Evolutionary conservation across 1,140 invertebrate genomes (phyloP).

Genomic region (Nebria ingens): DNA sequence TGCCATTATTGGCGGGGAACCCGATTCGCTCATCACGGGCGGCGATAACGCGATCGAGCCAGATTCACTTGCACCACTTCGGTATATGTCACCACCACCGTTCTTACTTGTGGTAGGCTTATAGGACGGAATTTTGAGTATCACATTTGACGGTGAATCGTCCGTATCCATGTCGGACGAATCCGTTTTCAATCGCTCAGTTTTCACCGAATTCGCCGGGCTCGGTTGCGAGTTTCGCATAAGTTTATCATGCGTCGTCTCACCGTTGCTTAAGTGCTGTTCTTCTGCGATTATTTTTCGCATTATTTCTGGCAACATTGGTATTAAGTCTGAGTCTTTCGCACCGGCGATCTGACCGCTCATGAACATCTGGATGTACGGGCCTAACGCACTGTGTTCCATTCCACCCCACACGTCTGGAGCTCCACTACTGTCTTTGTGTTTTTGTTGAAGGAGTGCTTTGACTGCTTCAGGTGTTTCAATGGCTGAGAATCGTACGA

Average conservation of each 20-base stretch:
- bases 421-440: conserved; percentile 26
- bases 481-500: conserved; percentile 45
- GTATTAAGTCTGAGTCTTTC: conserved; percentile 18
- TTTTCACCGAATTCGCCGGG: conserved; percentile 32
- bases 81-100: conserved; percentile 43
- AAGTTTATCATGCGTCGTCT: conserved; percentile 21
- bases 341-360: conserved; percentile 19
- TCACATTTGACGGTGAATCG: conserved; percentile 49
- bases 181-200: conserved; percentile 22
- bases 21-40: conserved; percentile 33
- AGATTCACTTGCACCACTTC: conserved; percentile 33
- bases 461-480: conserved; percentile 44
- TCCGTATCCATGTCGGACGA: conserved; percentile 32
- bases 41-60: conserved; percentile 32
- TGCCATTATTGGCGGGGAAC: conserved; percentile 41
- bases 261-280: conserved; percentile 35
- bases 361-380: conserved; percentile 46
- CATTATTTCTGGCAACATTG: conserved; percentile 46
- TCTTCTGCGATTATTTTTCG: conserved; percentile 46
- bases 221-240: conserved; percentile 29
- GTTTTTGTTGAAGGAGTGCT: conserved; percentile 37
- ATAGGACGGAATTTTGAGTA: conserved; percentile 88
- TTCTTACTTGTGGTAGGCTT: conserved; percentile 61
- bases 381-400: conserved; percentile 44
- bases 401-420: conserved; percentile 38